Evolutionary conservation across 2,113 vertebrate species (phyloP), one percentile per base, ranked within the genome.

Genomic region (Erythrolamprus reginae): DNA sequence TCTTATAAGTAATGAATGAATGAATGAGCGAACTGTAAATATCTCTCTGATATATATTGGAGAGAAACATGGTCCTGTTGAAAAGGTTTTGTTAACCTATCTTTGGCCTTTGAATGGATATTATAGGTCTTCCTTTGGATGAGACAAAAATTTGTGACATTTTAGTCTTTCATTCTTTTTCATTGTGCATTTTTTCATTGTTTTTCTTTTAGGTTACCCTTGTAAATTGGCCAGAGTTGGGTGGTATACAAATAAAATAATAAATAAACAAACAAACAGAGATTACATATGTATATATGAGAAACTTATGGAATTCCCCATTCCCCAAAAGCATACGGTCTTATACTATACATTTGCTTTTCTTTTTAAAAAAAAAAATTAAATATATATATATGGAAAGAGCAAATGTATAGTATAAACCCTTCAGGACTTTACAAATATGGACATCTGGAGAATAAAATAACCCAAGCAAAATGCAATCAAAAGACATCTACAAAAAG

Each of bases 241-340:
- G 4, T 65, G 28, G 12, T 65, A 28, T 33, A 33, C 61, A 65
- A 65, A 65, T 12, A 0, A 5, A 65, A 28, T 61, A 61, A 3
- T 0, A 5, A 65, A 28, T 61, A 61, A 3, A 58, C 10, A 58
- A 55, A 58, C 10, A 26, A 28, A 28, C 58, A 12, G 3, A 65
- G 0, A 65, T 58, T 58, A 58, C 26, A 58, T 10, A 58, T 65
- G 26, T 65, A 65, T 65, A 0, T 65, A 65, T 15, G 61, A 33
- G 3, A 33, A 65, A 10, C 4, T 5, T n/a, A n/a, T 15, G 12
- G 12, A 15, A 12, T n/a, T 65, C 15, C 50, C 10, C 50, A 10
- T 2, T 2, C 48, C n/a, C n/a, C n/a, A 1, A 13, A 65, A n/a
- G 13, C 5, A 33, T 70, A 17, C 0, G 1, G 61, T 10, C 21